These are phyloP conservation scores for Cynaeus angustus DNA, from an alignment of 2,888 invertebrate species.

Conservation along the genomic window DNA sequence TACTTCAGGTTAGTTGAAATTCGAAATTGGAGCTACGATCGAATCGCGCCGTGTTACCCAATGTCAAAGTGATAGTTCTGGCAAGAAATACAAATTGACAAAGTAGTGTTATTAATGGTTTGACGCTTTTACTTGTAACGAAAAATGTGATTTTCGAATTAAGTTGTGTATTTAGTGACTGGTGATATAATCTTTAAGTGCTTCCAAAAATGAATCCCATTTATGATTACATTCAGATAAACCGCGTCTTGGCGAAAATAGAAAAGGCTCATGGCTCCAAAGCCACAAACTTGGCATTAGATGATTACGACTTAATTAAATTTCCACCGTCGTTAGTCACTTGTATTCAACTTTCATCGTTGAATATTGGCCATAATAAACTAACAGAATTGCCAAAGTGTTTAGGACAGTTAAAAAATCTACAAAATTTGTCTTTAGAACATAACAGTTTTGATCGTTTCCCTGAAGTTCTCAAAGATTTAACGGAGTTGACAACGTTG, in stretches of 20 bases:
- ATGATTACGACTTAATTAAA: slow-evolving; percentile 78
- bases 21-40: too few relatives aligned
- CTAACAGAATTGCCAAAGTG: slow-evolving; percentile 74
- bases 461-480: slow-evolving; percentile 76
- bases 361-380: slow-evolving; percentile 79
- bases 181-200: slow-evolving; percentile 23
- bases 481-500: slow-evolving; percentile 76
- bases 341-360: slow-evolving; percentile 75
- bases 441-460: slow-evolving; percentile 78
- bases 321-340: slow-evolving; percentile 76
- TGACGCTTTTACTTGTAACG: neutral
- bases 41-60: too few relatives aligned
- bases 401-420: slow-evolving; percentile 74
- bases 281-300: slow-evolving; percentile 76
- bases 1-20: too few relatives aligned
- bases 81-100: too few relatives aligned
- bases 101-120: too few relatives aligned
- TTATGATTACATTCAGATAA: slow-evolving; percentile 80
- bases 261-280: slow-evolving; percentile 78
- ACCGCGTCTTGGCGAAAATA: slow-evolving; percentile 79
- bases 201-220: slow-evolving; percentile 76
- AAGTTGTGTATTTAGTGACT: neutral
- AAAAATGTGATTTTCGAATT: slow-evolving; percentile 1
- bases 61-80: too few relatives aligned
- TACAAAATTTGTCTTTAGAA: slow-evolving; percentile 79